Base-by-base conservation (phyloP, 2,888 invertebrate genomes). In the Coelinius sp. region DNA sequence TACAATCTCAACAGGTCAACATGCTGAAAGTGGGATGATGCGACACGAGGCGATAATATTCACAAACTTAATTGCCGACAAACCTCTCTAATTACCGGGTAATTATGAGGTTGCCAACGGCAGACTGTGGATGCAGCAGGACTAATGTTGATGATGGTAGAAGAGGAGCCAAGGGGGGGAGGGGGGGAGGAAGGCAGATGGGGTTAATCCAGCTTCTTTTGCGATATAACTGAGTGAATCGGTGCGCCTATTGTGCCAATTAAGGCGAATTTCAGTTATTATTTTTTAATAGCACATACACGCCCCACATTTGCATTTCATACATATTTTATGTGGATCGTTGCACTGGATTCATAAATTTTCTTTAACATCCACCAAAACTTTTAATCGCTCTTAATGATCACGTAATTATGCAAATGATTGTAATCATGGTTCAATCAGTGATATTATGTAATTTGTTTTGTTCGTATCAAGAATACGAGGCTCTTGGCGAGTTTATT, bases 201-300 rank as follows among this genome's bases (percentile, higher is more conserved):
- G 31, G 8, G 27, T 56, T 27, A 27, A 56, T 31, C 27, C 27
- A 27, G 56, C 41, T 52, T 68, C 38, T 67, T 49, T 56, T 56
- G 65, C 53, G 68, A 75, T 73, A 62, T 73, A 75, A 59, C 67
- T 71, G 68, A 75, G 71, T 76, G 68, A 75, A 76, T 77, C 78
- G 75, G 69, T 71, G 62, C 77, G 73, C 73, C 80, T 81, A 80
- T 82, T 83, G 78, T 77, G 81, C 85, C 85, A 86, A 86, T 86
- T 86, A 86, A 83, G 67, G 78, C 78, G 81, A 82, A 85, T 83
- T 82, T 84, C 80, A 80, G 81, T 83, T 83, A 84, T 85, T 84
- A 83, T 82, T 84, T 84, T 84, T 81, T 79, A 81, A 82, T 79
- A 76, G 72, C 66, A 70, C 65, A 80, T 78, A 78, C 80, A 80